Base-by-base conservation (phyloP, 2,797 vertebrate species). In the Hirundo rustica region DNA sequence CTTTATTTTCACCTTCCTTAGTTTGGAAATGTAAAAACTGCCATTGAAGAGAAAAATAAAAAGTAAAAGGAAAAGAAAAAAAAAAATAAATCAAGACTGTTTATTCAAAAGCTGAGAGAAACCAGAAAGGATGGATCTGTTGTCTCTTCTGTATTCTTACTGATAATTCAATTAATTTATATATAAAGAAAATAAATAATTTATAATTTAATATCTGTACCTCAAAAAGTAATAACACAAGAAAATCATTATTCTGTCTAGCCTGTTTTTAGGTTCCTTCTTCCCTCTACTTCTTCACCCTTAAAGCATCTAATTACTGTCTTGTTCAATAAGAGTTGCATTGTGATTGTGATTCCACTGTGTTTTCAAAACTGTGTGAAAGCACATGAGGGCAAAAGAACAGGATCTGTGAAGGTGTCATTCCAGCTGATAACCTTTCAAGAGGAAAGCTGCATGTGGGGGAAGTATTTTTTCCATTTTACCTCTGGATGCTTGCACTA, bases 281-380 rank as follows among this genome's bases (percentile, higher is more conserved):
- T 57, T 48, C 27, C 16, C 8, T 75, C 26, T n/a, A 60, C 60
- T 61, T 89, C 45, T 93, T 85, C 51, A 36, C 68, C 79, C 92
- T 92, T 96, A 44, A 85, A 89, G 42, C 4, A 16, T 55, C 17
- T 11, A 9, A 34, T 77, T 75, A 58, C 45, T 90, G 11, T 36
- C 40, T 72, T 79, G 5, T 87, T 88, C 77, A 74, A 58, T 44
- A 26, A 26, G 45, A 90, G 32, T 67, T 68, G 34, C 13, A 89
- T 27, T 92, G 30, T 51, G 96, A 89, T 79, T 61, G 27, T 14
- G 64, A 81, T 87, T 70, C 75, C 23, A 67, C 11, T 25, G 32
- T 83, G 66, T 88, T 96, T 96, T 91, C 36, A 93, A 93, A 92
- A 95, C 89, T 85, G 60, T 93, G 62, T 90, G 66, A 92, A 93